Base-by-base conservation (phyloP, 2,113 vertebrate species). In the Pyxicephalus adspersus region DNA sequence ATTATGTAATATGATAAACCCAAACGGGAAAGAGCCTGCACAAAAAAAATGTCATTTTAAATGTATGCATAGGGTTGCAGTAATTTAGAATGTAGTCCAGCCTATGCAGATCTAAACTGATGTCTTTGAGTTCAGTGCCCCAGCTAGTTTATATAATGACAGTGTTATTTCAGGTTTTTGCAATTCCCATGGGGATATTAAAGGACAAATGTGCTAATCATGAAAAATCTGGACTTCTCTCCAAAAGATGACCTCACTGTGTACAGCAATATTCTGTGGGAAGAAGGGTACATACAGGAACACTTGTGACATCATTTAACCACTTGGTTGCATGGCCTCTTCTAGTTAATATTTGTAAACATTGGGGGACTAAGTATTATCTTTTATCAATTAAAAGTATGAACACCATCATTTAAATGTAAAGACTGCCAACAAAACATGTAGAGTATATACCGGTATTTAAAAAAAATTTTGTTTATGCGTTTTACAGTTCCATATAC, bases 241-340 rank as follows among this genome's bases (percentile, higher is more conserved):
- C 29, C 38, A 76, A 76, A 54, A 77, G 19, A 77, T 77, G 61
- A 77, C 61, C 65, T 77, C 75, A 77, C 50, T 51, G 19, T 65
- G 61, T 29, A 52, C 75, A 77, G 45, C 61, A 5, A 29, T 18
- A 65, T 65, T 77, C 61, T 77, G 75, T 65, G 61, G 75, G 34
- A 77, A 65, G 75, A 31, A 52, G 18, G 25, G n/a, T 77, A 54
- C 16, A 25, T 31, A 51, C 75, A 29, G 75, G 52, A 20, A 65
- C 31, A 64, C 19, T 23, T 52, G 25, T 77, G 61, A 65, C 74
- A 76, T 77, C 45, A 77, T 65, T 77, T 52, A 77, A 77, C 64
- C 51, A 31, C 16, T 31, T 54, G 19, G 11, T 9, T 65, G 13
- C 16, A 23, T 3, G 22, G 18, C 52, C 22, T 70, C 5, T 26